Percentiles rank a stretch among this genome's conserved stretches.
phyloP scores from a whole-genome alignment of 2,797 vertebrate species.

The Miichthys miiuy region DNA sequence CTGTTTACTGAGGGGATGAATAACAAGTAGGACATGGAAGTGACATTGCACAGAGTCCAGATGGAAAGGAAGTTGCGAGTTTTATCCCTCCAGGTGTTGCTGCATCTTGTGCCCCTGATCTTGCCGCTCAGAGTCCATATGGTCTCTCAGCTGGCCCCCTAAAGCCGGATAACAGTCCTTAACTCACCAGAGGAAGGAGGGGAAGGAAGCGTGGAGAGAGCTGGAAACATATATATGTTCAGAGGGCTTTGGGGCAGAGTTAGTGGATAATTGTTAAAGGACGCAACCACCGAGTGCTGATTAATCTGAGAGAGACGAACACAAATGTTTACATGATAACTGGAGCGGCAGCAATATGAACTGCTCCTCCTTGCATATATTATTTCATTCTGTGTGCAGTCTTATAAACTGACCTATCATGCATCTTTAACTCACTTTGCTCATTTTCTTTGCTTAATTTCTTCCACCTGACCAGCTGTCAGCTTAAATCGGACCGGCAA shows the following conservation, averaged over 20 bases:
- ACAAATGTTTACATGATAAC: background rate
- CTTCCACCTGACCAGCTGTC: conserved; percentile 43
- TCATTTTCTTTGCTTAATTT: conserved; percentile 39
- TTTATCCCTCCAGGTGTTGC: conserved; percentile 67
- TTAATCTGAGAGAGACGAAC: background rate
- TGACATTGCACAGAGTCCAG: conserved; percentile 49
- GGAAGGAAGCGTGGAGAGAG: conserved; percentile 18
- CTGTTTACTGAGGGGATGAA: conserved; percentile 3
- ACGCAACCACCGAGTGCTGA: background rate
- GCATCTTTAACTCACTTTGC: conserved; percentile 24
- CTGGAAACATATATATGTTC: background rate
- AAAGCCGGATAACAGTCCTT: conserved; percentile 66
- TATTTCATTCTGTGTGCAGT: background rate
- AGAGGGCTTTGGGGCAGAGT: background rate
- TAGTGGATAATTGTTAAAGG: conserved; percentile 1
- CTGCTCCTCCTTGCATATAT: conserved; percentile 3
- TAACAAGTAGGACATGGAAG: conserved; percentile 15
- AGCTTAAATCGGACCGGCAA: conserved; percentile 1
- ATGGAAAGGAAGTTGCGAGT: conserved; percentile 65
- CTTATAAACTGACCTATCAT: background rate
- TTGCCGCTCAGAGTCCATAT: conserved; percentile 65
- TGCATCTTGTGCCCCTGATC: conserved; percentile 65
- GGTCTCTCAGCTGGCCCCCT: conserved; percentile 65
- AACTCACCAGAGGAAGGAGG: conserved; percentile 41
- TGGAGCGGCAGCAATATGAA: conserved; percentile 3